phyloP scores from a whole-genome alignment of 2,888 invertebrate genomes.

The Drosophila mimica region DNA sequence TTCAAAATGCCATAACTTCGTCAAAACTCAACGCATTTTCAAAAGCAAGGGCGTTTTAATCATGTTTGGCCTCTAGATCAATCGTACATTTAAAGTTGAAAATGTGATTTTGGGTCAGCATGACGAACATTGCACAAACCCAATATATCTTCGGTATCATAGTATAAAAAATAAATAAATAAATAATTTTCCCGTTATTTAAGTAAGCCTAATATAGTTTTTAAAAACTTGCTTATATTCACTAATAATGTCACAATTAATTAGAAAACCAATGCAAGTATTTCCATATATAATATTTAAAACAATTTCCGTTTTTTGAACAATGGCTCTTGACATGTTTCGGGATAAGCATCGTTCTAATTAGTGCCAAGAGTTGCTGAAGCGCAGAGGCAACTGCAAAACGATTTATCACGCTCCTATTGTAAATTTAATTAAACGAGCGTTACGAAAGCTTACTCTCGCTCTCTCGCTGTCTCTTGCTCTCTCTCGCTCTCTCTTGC shows the following conservation, averaged over 20 bases:
- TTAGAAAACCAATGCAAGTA: neutral
- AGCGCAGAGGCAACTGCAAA: slow-evolving; percentile 25
- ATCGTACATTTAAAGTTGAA: too few relatives aligned
- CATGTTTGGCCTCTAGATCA: too few relatives aligned
- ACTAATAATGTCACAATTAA: slow-evolving; percentile 18
- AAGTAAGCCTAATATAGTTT: neutral
- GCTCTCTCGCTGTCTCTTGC: neutral
- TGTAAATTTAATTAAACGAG: slow-evolving; percentile 49
- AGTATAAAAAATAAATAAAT: too few relatives aligned
- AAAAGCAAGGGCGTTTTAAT: too few relatives aligned
- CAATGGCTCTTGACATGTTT: slow-evolving; percentile 49
- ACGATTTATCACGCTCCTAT: slow-evolving; percentile 44
- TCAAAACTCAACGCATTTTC: too few relatives aligned
- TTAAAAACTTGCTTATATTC: slow-evolving; percentile 2
- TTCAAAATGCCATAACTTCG: too few relatives aligned
- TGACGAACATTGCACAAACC: too few relatives aligned
- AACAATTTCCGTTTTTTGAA: slow-evolving; percentile 57
- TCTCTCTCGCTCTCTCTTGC: neutral
- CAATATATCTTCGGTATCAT: too few relatives aligned
- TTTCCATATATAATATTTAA: slow-evolving; percentile 2
- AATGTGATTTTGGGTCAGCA: too few relatives aligned
- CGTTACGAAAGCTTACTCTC: slow-evolving; percentile 31
- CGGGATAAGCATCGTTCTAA: slow-evolving; percentile 54
- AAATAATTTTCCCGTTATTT: neutral
- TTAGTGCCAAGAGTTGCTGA: slow-evolving; percentile 53